phyloP scores from a whole-genome alignment of 2,113 vertebrate species.

The Microtus montanus region DNA sequence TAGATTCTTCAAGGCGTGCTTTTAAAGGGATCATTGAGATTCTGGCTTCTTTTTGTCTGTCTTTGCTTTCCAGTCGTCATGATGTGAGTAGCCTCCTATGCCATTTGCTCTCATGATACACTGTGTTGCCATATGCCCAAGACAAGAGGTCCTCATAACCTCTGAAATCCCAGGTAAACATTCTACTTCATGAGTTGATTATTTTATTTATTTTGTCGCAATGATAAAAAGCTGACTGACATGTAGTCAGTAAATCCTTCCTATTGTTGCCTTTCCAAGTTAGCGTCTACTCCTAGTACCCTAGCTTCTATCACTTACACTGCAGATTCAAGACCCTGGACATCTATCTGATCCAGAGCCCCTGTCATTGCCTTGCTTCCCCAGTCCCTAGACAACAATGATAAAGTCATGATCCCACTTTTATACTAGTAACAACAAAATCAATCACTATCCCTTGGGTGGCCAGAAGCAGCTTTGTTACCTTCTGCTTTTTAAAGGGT shows the following conservation, averaged over 20 bases:
- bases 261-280: background rate
- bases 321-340: background rate
- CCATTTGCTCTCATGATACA: background rate
- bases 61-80: background rate
- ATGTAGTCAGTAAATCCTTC: background rate
- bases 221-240: background rate
- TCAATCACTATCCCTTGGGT: background rate
- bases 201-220: background rate
- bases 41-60: background rate
- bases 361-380: background rate
- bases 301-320: rapidly evolving
- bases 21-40: background rate
- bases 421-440: background rate
- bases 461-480: background rate
- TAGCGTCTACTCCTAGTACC: background rate
- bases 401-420: background rate
- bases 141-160: background rate
- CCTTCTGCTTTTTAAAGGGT: background rate
- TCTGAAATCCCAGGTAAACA: background rate
- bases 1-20: background rate
- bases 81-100: background rate
- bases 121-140: too few relatives aligned
- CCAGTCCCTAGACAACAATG: background rate
- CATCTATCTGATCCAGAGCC: background rate
- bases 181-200: background rate